phyloP scores from a whole-genome alignment of 2,888 invertebrate genomes.

The Agrotis segetum region DNA sequence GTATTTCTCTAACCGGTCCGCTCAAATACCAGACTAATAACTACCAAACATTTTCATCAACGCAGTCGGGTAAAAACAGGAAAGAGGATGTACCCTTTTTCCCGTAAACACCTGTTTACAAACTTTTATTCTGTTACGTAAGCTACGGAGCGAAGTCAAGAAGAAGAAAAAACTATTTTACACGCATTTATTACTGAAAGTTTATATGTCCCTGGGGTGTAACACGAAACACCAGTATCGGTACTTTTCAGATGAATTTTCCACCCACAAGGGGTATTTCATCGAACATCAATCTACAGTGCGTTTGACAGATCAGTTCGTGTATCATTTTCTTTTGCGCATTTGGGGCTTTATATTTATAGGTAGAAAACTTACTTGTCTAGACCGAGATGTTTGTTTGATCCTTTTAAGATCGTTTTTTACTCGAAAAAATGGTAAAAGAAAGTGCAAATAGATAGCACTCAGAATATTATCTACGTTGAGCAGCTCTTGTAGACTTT shows the following conservation, averaged over 20 bases:
- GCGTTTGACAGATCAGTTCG: conserved; percentile 76
- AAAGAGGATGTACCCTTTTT: background rate
- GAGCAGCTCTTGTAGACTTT: background rate
- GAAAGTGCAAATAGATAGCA: conserved; percentile 8
- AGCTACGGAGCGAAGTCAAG: conserved; percentile 7
- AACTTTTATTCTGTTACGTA: conserved; percentile 8
- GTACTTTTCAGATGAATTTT: conserved; percentile 38
- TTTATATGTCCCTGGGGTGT: conserved; percentile 69
- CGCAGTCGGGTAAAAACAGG: too few species aligned
- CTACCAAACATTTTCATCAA: conserved; percentile 1
- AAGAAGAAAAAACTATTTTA: conserved; percentile 36
- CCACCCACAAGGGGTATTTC: conserved; percentile 70
- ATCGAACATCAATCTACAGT: conserved; percentile 78
- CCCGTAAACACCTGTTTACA: conserved; percentile 1
- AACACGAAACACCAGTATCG: conserved; percentile 47
- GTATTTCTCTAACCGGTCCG: background rate
- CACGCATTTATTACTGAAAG: conserved; percentile 71
- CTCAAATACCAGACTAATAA: conserved; percentile 12
- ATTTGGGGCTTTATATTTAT: conserved; percentile 58
- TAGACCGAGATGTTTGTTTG: conserved; percentile 28
- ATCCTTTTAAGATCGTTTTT: background rate
- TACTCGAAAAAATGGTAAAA: background rate
- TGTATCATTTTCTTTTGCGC: conserved; percentile 77
- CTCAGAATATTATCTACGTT: background rate
- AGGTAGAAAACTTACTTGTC: conserved; percentile 34